phyloP scores from a whole-genome alignment of 1,140 invertebrate genomes.

The Macrobrachium rosenbergii region DNA sequence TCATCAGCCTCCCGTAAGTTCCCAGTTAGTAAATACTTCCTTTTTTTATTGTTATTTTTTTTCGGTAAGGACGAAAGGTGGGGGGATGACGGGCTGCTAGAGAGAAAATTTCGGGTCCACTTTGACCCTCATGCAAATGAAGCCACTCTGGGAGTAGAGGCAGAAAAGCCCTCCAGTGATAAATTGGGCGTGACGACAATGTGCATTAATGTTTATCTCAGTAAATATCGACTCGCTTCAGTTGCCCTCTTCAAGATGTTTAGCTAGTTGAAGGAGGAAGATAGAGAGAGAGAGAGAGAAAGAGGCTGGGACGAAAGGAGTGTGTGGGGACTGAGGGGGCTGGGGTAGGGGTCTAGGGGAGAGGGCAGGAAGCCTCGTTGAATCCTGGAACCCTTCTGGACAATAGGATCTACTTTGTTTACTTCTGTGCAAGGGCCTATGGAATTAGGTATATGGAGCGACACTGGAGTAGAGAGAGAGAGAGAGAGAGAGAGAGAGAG shows the following conservation, averaged over 20 bases:
- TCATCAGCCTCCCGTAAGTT: no score
- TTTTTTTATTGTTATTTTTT: neutral
- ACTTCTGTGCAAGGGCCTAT: constrained; percentile 21
- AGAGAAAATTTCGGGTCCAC: neutral
- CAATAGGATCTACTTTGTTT: constrained; percentile 4
- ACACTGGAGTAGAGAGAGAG: neutral
- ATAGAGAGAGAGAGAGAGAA: no score
- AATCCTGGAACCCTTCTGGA: neutral
- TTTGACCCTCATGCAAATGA: constrained; percentile 43
- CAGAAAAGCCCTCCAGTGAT: constrained; percentile 40
- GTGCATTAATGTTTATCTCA: constrained; percentile 42
- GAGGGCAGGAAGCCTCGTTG: no score
- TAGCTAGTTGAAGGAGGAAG: neutral
- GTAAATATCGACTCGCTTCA: constrained; percentile 46
- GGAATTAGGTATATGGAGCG: neutral
- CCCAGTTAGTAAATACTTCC: no score
- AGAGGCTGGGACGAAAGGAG: no score
- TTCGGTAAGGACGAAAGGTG: neutral
- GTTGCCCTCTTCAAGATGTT: constrained; percentile 21
- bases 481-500: neutral
- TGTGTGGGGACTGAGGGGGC: no score
- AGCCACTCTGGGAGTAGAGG: neutral
- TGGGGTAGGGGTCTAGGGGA: no score
- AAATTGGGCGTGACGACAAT: constrained; percentile 53
- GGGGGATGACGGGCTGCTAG: no score